A percentile compares a stretch with the other conserved stretches of the same genome.
These are phyloP conservation scores for Oxyteleia sp. DNA, from an alignment of 2,888 invertebrate genomes.

Conservation along the genomic window DNA sequence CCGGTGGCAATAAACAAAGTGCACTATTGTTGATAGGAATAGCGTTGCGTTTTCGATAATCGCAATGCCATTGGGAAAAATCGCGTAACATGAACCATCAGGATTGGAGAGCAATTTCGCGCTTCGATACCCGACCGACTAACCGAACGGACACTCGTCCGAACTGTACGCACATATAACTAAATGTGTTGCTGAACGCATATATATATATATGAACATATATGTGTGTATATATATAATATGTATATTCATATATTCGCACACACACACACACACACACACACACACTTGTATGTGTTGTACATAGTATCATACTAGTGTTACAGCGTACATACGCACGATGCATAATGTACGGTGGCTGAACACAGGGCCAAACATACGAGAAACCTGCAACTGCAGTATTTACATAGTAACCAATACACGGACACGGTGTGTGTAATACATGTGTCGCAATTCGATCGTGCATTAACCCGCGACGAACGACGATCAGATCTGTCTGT, in stretches of 20 bases:
- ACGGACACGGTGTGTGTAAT: slow-evolving; percentile 17
- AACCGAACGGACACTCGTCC: slow-evolving; percentile 81
- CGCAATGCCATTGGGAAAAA: slow-evolving; percentile 71
- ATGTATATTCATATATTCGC: not conserved
- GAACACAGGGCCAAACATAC: slow-evolving; percentile 31
- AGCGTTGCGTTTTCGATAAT: slow-evolving; percentile 67
- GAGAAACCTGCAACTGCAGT: slow-evolving; percentile 59
- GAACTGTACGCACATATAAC: slow-evolving; percentile 36
- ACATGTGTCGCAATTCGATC: slow-evolving; percentile 60
- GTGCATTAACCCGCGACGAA: slow-evolving; percentile 62
- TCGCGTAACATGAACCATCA: slow-evolving; percentile 62
- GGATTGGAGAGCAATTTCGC: slow-evolving; percentile 85
- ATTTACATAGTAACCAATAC: slow-evolving; percentile 49
- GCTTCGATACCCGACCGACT: slow-evolving; percentile 85
- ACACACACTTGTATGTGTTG: not conserved
- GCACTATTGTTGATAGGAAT: slow-evolving; percentile 54
- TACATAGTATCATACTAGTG: not conserved
- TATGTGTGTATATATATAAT: no score
- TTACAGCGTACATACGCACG: slow-evolving; percentile 22
- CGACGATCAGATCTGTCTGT: slow-evolving; percentile 46
- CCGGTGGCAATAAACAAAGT: slow-evolving; percentile 52
- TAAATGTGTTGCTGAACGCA: slow-evolving; percentile 9
- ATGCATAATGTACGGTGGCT: slow-evolving; percentile 63
- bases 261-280: not conserved
- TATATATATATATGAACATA: no score